These are phyloP conservation scores for Scomber japonicus DNA, from an alignment of 2,113 vertebrate genomes.

Conservation along the genomic window DNA sequence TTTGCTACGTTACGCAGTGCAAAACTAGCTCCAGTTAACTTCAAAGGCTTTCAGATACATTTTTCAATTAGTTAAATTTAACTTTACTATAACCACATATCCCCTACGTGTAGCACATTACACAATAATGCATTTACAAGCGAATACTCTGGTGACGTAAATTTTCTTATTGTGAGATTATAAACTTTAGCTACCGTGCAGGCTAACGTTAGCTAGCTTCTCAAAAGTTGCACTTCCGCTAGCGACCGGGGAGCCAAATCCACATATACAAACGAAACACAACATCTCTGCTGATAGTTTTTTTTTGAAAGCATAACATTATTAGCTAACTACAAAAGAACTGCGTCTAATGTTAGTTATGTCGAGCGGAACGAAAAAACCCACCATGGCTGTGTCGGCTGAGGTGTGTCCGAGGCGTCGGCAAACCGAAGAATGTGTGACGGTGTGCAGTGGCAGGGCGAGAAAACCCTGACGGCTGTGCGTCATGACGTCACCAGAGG, in stretches of 20 bases:
- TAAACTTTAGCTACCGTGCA: slow-evolving; percentile 11
- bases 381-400: slow-evolving; percentile 71
- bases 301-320: not conserved
- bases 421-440: slow-evolving; percentile 68
- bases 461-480: not conserved
- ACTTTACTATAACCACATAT: not conserved
- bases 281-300: not conserved
- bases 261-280: not conserved
- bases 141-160: not conserved
- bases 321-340: not conserved
- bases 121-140: not conserved
- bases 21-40: slow-evolving; percentile 35
- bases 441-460: slow-evolving; percentile 21
- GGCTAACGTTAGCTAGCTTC: slow-evolving; percentile 76
- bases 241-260: slow-evolving; percentile 24
- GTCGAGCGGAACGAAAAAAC: slow-evolving; percentile 39
- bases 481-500: slow-evolving; percentile 62
- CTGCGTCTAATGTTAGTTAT: not conserved
- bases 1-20: slow-evolving; percentile 4
- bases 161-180: not conserved
- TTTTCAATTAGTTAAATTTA: not conserved
- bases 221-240: slow-evolving; percentile 78
- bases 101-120: not conserved
- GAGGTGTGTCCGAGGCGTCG: slow-evolving; percentile 69
- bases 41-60: not conserved